These are phyloP conservation scores for Synergus itoensis DNA, from an alignment of 2,888 invertebrate genomes.

Conservation along the genomic window DNA sequence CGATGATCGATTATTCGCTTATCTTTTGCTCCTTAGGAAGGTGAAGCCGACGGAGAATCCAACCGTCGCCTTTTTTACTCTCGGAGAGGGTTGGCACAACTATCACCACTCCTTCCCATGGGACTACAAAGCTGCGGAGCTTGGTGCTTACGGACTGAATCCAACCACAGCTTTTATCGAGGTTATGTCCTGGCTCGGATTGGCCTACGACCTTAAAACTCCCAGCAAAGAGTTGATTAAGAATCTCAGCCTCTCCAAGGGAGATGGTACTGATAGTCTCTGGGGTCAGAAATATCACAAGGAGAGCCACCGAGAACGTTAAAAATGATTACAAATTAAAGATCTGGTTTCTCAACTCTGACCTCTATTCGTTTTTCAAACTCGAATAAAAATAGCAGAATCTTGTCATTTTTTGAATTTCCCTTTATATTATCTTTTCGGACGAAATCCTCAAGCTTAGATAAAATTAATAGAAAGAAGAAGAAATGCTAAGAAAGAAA, in stretches of 20 bases:
- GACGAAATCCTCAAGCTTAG: not conserved
- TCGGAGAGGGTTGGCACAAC: constrained; percentile 83
- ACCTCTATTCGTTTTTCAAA: not conserved
- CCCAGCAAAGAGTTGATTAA: constrained; percentile 64
- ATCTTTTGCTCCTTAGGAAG: constrained; percentile 59
- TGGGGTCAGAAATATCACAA: constrained; percentile 64
- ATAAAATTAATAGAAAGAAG: not conserved
- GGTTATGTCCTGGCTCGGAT: constrained; percentile 69
- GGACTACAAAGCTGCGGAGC: constrained; percentile 74
- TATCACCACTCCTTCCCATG: constrained; percentile 83
- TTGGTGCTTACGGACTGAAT: constrained; percentile 70
- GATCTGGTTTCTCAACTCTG: not conserved
- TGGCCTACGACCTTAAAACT: constrained; percentile 72
- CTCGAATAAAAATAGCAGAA: not conserved
- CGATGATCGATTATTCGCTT: constrained; percentile 39
- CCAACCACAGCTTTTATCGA: constrained; percentile 70
- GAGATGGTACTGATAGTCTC: constrained; percentile 69
- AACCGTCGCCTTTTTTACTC: constrained; percentile 78
- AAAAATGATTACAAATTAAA: constrained; percentile 8
- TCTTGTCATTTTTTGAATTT: not conserved
- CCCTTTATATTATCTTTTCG: not conserved
- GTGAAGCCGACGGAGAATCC: constrained; percentile 78
- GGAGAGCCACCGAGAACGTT: not conserved
- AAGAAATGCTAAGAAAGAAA: not conserved
- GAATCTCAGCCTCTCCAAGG: constrained; percentile 64